These are phyloP conservation scores for Edolisoma coerulescens DNA, from an alignment of 2,113 vertebrate genomes.

Conservation along the genomic window DNA sequence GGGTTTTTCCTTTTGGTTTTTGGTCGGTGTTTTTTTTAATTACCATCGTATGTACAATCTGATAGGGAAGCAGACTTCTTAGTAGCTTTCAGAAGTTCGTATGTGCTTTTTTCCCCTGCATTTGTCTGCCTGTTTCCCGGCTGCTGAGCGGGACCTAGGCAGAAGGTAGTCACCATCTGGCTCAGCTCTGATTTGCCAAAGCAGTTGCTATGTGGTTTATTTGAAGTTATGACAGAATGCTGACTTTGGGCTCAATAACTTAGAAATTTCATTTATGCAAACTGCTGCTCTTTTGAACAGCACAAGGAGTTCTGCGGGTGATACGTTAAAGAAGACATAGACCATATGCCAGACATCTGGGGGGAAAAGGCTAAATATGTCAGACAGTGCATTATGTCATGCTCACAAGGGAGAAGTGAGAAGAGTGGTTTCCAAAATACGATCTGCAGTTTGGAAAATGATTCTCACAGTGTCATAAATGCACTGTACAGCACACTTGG, in stretches of 20 bases:
- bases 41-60: not conserved
- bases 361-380: conserved; percentile 19
- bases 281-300: not conserved
- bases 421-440: conserved; percentile 16
- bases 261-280: conserved; percentile 25
- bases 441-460: not conserved
- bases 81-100: not conserved
- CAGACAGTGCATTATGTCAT: conserved; percentile 35
- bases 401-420: not conserved
- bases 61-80: not conserved
- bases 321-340: not conserved
- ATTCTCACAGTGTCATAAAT: conserved; percentile 22
- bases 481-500: not conserved
- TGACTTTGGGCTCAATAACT: conserved; percentile 33
- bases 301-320: not conserved
- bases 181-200: conserved; percentile 13
- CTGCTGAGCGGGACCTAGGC: accelerated
- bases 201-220: conserved; percentile 48
- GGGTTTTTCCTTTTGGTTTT: not conserved
- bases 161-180: conserved; percentile 2
- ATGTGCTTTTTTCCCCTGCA: not conserved
- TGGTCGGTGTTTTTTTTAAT: too few relatives aligned
- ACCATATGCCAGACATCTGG: conserved; percentile 49
- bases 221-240: conserved; percentile 40
- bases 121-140: not conserved